These are phyloP conservation scores for Oncorhynchus clarkii DNA, from an alignment of 2,113 vertebrate genomes.

Conservation along the genomic window DNA sequence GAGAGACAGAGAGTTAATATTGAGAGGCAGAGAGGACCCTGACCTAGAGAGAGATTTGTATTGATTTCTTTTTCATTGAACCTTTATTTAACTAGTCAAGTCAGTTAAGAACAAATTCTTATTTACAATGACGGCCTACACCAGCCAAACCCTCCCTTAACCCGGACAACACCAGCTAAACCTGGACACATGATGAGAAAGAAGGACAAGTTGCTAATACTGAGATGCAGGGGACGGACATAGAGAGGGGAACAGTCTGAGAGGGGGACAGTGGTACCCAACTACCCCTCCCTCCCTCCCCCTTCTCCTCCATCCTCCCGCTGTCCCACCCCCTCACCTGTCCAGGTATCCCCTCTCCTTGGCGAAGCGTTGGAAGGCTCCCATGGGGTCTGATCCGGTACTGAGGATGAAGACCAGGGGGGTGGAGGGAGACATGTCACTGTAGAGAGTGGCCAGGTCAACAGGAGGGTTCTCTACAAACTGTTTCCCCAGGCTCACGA, in stretches of 20 bases:
- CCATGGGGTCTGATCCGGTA: constrained; percentile 83
- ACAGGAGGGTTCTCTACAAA: constrained; percentile 80
- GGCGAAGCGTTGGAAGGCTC: constrained; percentile 82
- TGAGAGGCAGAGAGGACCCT: too few relatives aligned
- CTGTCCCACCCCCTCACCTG: constrained; percentile 48
- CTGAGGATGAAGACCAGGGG: constrained; percentile 82
- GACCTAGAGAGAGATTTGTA: too few relatives aligned
- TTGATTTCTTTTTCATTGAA: too few relatives aligned
- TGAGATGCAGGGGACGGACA: not conserved
- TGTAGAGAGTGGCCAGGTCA: constrained; percentile 79
- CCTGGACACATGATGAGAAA: too few relatives aligned
- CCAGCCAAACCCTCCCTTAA: too few relatives aligned
- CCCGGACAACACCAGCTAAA: too few relatives aligned
- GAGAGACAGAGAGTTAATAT: too few relatives aligned
- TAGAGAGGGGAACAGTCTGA: not conserved
- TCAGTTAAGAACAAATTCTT: too few relatives aligned
- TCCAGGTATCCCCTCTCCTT: constrained; percentile 76
- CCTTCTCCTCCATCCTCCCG: not conserved
- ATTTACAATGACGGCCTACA: too few relatives aligned
- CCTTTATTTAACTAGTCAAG: too few relatives aligned
- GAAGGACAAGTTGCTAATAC: too few relatives aligned
- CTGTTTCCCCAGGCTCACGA: constrained; percentile 73
- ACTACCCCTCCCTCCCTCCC: not conserved
- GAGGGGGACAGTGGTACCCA: not conserved
- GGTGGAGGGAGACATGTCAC: constrained; percentile 74